Percentiles rank a stretch among this genome's conserved stretches.
Conservation (phyloP, 2,113 vertebrate species). For the Thinocorus orbignyianus region DNA sequence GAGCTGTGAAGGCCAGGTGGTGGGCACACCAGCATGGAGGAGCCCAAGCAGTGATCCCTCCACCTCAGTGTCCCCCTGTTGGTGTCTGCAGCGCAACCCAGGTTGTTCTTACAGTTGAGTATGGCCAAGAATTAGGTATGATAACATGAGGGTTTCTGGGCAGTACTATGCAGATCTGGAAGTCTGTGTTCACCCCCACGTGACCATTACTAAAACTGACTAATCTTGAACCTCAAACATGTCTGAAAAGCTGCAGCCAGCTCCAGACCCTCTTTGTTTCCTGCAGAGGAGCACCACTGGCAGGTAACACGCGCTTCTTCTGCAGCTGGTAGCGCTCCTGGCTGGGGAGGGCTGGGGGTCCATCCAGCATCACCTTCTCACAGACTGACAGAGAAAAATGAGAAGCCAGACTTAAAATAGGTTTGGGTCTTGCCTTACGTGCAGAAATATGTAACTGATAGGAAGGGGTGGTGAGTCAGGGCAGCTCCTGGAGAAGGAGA, state of each 20-base stretch:
- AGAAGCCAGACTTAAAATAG: not conserved
- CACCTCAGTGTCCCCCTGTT: not conserved
- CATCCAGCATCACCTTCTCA: not conserved
- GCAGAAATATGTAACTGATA: not conserved
- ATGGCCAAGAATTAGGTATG: not conserved
- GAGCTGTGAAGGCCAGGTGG: not conserved
- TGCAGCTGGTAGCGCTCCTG: not conserved
- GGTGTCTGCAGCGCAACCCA: not conserved
- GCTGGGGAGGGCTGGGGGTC: not conserved
- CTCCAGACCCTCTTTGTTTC: rapidly evolving
- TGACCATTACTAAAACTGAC: not conserved
- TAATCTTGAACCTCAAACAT: not conserved
- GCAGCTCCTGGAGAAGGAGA: not conserved
- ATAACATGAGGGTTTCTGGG: not conserved
- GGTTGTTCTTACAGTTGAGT: not conserved
- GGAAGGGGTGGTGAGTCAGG: not conserved
- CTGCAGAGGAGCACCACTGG: not conserved
- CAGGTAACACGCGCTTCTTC: not conserved
- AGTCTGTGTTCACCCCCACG: rapidly evolving
- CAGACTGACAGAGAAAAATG: not conserved
- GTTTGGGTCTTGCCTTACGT: not conserved
- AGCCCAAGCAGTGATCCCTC: not conserved
- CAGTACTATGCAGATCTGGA: not conserved
- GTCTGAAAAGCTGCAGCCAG: not conserved
- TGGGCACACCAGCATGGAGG: too few species aligned